Conservation (phyloP, 2,797 vertebrate species). For the Silurus aristotelis region DNA sequence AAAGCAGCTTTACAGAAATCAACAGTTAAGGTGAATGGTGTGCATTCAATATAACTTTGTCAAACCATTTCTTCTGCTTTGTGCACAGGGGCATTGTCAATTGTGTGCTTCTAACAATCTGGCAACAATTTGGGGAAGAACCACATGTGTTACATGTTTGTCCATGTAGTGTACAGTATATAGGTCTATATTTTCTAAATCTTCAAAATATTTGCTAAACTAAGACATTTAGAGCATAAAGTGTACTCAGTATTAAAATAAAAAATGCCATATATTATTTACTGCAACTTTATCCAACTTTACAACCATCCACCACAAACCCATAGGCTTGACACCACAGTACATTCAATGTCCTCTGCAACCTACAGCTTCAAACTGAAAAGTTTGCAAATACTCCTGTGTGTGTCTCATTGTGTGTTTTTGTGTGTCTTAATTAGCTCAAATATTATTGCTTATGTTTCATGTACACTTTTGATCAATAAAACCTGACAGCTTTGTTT, state of each 20-base stretch:
- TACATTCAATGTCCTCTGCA: background rate
- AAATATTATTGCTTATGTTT: constrained; percentile 29
- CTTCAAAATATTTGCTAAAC: background rate
- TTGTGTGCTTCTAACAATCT: background rate
- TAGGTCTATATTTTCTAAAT: background rate
- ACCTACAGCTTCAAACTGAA: background rate
- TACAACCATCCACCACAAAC: constrained; percentile 12
- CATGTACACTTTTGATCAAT: constrained; percentile 27
- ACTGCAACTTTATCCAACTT: background rate
- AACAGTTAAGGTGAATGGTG: too few species aligned
- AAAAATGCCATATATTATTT: background rate
- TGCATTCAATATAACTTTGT: too few species aligned
- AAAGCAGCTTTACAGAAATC: too few species aligned
- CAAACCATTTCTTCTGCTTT: too few species aligned
- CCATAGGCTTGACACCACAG: background rate
- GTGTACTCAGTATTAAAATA: background rate
- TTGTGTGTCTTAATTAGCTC: constrained; percentile 26
- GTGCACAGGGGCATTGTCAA: too few species aligned
- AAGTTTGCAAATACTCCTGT: background rate
- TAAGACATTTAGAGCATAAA: background rate
- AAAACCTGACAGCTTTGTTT: constrained; percentile 7
- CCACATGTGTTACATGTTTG: background rate
- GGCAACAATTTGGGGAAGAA: background rate
- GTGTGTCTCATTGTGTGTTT: background rate
- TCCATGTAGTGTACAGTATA: background rate